Conservation (phyloP, 2,113 vertebrate species). For the Mohoua ochrocephala region DNA sequence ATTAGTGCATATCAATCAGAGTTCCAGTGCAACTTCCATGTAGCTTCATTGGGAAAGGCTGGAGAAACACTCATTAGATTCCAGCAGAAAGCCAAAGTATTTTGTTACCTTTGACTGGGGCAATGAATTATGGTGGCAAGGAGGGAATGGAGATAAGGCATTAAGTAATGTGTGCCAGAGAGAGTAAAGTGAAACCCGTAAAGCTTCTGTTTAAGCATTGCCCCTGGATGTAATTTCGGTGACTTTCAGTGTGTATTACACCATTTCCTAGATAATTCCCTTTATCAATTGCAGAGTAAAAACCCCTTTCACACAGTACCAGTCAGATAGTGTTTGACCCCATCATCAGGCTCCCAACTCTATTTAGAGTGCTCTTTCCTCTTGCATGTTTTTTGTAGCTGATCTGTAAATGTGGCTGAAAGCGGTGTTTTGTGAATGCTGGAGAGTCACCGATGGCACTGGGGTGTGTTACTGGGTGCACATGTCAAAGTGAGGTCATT, state of each 20-base stretch:
- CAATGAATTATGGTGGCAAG: neutral
- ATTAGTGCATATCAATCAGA: neutral
- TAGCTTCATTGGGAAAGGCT: neutral
- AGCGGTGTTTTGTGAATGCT: neutral
- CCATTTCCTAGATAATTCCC: neutral
- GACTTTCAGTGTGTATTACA: neutral
- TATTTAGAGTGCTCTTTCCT: neutral
- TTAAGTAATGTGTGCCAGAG: neutral
- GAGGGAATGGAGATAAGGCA: neutral
- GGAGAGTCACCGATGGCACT: neutral
- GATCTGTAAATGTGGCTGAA: neutral
- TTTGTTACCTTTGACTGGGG: neutral
- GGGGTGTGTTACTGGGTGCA: neutral
- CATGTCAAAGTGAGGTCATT: neutral
- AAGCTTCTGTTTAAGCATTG: neutral
- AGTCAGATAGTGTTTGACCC: neutral
- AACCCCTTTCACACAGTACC: neutral
- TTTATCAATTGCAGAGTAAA: neutral
- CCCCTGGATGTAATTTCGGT: neutral
- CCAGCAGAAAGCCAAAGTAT: neutral
- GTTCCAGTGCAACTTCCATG: neutral
- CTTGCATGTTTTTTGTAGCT: neutral
- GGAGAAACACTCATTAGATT: neutral
- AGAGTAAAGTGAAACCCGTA: neutral
- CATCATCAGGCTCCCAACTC: neutral